Base-by-base conservation (phyloP, 2,113 vertebrate genomes). In the Sceloporus tristichus region DNA sequence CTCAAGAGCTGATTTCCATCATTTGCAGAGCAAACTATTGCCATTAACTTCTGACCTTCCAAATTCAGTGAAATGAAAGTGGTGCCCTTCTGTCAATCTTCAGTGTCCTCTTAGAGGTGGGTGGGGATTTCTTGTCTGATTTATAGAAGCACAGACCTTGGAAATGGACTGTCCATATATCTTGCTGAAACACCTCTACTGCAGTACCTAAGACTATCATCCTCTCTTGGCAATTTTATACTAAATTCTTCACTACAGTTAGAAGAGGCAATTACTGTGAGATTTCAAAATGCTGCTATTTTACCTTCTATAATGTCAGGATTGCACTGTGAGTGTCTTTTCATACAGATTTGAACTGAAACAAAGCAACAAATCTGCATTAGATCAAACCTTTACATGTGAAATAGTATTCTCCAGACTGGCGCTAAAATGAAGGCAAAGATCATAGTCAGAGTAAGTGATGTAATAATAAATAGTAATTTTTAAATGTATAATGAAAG, bases 21-120 rank as follows among this genome's bases (percentile, higher is more conserved):
- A 11, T 81, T 81, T 73, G 14, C 38, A 62, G 56, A 87, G 86
- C 34, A 48, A 87, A 81, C 10, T 48, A 68, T 82, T 23, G 54
- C 54, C 53, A 74, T 65, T 87, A 87, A 82, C 68, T 62, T 74
- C 86, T 87, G 68, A 73, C 78, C 79, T 81, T 38, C 78, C 54
- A 73, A 59, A 73, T 80, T 77, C 54, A 9, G 84, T 59, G 11
- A 42, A 77, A 65, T 48, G 38, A 48, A n/a, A 56, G 25, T 38
- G n/a, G 56, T 53, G 9, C 71, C 42, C 59, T 13, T 48, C 29
- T n/a, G 27, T 78, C 40, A 78, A 68, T 78, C 85, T 23, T 34
- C 38, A 3, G 5, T n/a, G 68, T 42, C 53, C 42, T 68, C 68
- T 82, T 62, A 34, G 42, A 13, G 16, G 40, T 66, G 62, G 74